These are phyloP conservation scores for Moxostoma hubbsi DNA, from an alignment of 2,797 vertebrate genomes.

Conservation along the genomic window DNA sequence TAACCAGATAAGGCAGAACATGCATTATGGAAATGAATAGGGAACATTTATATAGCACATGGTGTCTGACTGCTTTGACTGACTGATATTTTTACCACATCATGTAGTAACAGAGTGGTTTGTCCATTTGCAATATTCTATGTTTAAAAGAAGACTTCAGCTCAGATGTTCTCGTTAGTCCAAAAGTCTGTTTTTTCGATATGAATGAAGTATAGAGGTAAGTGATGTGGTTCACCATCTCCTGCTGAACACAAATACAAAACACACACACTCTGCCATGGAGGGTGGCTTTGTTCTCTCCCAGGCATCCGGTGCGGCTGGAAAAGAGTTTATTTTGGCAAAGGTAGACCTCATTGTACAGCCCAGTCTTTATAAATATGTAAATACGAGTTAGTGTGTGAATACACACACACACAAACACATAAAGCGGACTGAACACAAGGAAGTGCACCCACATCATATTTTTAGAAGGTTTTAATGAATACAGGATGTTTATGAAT, in stretches of 20 bases:
- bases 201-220: conserved; percentile 48
- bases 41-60: conserved; percentile 36
- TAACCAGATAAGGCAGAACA: conserved; percentile 27
- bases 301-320: conserved; percentile 71
- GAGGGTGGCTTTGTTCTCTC: conserved; percentile 74
- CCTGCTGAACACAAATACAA: conserved; percentile 54
- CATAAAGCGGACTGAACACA: conserved; percentile 48
- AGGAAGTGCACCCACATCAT: conserved; percentile 72
- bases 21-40: conserved; percentile 25
- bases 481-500: conserved; percentile 87
- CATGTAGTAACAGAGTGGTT: conserved; percentile 13
- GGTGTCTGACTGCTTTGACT: neutral
- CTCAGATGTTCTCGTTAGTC: conserved; percentile 22
- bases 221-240: conserved; percentile 55
- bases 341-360: conserved; percentile 77
- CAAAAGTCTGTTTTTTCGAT: conserved; percentile 37
- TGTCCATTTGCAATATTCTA: conserved; percentile 18
- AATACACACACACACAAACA: conserved; percentile 52
- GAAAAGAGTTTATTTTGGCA: conserved; percentile 81
- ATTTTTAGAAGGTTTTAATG: conserved; percentile 89
- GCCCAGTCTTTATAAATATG: conserved; percentile 84
- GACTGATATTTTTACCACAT: conserved; percentile 30
- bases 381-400: conserved; percentile 76
- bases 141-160: neutral
- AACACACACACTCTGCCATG: conserved; percentile 58